Evolutionary conservation across 2,797 vertebrate species (phyloP), one percentile per base, ranked within the genome.

Genomic region (Phrynocephalus guinanensis): DNA sequence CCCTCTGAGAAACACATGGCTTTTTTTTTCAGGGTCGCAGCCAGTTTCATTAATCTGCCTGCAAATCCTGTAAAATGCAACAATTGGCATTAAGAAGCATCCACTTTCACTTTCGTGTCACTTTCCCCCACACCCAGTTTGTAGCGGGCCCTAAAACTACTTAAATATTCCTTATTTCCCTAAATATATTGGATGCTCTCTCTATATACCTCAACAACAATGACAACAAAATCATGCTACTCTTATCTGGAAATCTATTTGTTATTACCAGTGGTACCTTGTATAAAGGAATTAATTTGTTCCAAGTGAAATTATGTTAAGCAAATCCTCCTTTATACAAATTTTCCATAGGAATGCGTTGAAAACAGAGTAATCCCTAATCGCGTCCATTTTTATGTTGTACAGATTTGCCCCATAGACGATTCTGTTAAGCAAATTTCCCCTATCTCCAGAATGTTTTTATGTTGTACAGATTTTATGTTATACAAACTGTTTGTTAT

Each of bases 231-330:
- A 73, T 92, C 52, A 91, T 63, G 85, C 73, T 72, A 86, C 88
- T 91, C 13, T 93, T 94, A 92, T 94, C 88, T 88, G 91, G 56
- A 91, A 89, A 92, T 93, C 87, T 93, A 88, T 95, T 94, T 94
- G 88, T 93, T 95, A 92, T 89, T 93, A 44, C 38, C 38, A 44
- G 38, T 44, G 38, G 38, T 44, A 44, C 38, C 38, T 44, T 44
- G 38, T 44, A 44, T 44, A 44, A 44, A 44, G 38, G 38, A 44
- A 44, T 44, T 44, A 44, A 44, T 44, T 44, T 4, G 38, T 44
- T 44, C 38, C 38, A 44, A 44, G 5, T 44, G 38, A 44, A 44
- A 44, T 44, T 44, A 44, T 44, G 38, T 44, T 44, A 44, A 44
- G 38, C 38, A 44, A 44, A 4, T 44, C 5, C 5, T 44, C 38